Conservation (phyloP, 2,113 vertebrate species). For the Danionella cerebrum region DNA sequence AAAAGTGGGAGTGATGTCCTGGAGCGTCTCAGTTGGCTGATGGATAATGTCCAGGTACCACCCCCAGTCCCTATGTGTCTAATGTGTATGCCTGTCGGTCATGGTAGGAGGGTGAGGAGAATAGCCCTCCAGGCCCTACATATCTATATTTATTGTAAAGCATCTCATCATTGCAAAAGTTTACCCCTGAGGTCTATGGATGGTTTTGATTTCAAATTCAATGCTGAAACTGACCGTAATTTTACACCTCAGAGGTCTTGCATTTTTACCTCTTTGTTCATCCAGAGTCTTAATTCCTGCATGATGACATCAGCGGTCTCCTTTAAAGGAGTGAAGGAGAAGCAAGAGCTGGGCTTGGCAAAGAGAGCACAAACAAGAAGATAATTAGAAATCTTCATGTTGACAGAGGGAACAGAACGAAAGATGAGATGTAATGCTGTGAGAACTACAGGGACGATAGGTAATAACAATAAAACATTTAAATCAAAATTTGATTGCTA, state of each 20-base stretch:
- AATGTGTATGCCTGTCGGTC: too few species aligned
- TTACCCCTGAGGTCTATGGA: neutral
- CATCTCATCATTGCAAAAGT: neutral
- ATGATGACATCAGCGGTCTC: conserved; percentile 23
- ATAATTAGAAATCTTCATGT: neutral
- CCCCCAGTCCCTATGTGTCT: too few species aligned
- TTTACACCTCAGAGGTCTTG: conserved; percentile 20
- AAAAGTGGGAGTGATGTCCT: too few species aligned
- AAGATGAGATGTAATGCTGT: neutral
- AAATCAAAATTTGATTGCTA: neutral
- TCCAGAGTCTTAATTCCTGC: conserved; percentile 26
- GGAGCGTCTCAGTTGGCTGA: too few species aligned
- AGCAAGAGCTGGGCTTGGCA: conserved; percentile 19
- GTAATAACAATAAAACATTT: neutral
- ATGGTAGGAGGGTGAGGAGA: too few species aligned
- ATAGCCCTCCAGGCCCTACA: too few species aligned
- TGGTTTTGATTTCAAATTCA: neutral
- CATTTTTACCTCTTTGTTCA: conserved; percentile 17
- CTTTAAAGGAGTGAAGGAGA: conserved; percentile 24
- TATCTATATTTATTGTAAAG: neutral
- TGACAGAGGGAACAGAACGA: neutral
- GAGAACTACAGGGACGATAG: neutral
- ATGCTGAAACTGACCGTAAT: neutral
- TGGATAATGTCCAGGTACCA: too few species aligned
- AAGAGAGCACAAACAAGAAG: neutral